These are phyloP conservation scores for Ecliptopera silaceata DNA, from an alignment of 2,888 invertebrate species.

Conservation along the genomic window DNA sequence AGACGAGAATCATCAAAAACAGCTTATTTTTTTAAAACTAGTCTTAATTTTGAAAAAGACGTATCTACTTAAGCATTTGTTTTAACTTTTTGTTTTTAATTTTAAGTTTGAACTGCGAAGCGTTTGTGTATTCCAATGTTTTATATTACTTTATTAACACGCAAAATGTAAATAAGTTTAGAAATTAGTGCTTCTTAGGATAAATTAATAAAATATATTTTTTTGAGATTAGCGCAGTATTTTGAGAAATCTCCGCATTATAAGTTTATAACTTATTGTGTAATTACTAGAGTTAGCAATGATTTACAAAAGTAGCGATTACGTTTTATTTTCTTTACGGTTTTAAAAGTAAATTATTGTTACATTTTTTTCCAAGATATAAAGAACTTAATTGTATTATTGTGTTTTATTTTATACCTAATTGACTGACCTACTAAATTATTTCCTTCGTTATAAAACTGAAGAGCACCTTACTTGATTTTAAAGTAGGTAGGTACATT, in stretches of 20 bases:
- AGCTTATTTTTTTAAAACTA: conserved; percentile 39
- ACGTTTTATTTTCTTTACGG: conserved; percentile 64
- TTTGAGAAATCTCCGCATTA: conserved; percentile 14
- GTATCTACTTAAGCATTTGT: conserved; percentile 20
- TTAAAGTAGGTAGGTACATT: too few species aligned
- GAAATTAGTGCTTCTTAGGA: conserved; percentile 16
- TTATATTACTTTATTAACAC: conserved; percentile 9
- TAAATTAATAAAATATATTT: conserved; percentile 33
- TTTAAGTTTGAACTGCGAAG: conserved; percentile 14
- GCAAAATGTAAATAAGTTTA: conserved; percentile 16
- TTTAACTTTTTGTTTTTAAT: conserved; percentile 20
- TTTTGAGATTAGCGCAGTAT: conserved; percentile 60
- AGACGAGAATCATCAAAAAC: conserved; percentile 43
- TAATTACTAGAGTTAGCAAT: conserved; percentile 13
- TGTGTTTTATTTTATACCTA: conserved; percentile 49
- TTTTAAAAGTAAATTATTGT: conserved; percentile 78
- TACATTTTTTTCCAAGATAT: conserved; percentile 71
- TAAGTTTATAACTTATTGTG: conserved; percentile 12
- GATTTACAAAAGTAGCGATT: conserved; percentile 51
- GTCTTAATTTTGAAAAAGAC: conserved; percentile 36
- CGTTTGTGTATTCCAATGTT: conserved; percentile 19
- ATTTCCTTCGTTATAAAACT: too few species aligned
- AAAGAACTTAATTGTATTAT: conserved; percentile 74
- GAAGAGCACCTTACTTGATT: too few species aligned
- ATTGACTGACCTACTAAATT: too few species aligned